Conservation (phyloP, 2,888 invertebrate species). For the Pecten maximus region DNA sequence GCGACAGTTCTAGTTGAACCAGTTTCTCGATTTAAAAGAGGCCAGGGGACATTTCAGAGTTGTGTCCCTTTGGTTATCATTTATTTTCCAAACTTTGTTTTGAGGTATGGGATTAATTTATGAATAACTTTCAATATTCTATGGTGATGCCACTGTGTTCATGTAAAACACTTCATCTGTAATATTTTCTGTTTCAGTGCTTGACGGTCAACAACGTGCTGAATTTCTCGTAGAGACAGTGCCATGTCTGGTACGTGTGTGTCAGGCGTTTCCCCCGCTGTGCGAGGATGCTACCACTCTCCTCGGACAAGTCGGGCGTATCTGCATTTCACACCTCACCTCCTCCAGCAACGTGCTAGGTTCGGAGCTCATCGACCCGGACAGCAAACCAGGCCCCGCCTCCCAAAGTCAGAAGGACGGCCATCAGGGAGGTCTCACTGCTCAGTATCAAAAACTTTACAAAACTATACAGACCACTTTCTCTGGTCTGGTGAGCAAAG, state of each 20-base stretch:
- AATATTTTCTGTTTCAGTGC: slow-evolving; percentile 84
- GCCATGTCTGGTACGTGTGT: slow-evolving; percentile 93
- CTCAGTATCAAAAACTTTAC: slow-evolving; percentile 63
- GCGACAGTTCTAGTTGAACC: too few relatives aligned
- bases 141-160: not conserved
- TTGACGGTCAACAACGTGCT: slow-evolving; percentile 90
- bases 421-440: slow-evolving; percentile 46
- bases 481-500: slow-evolving; percentile 65
- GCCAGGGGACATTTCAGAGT: too few relatives aligned
- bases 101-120: too few relatives aligned
- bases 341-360: slow-evolving; percentile 67
- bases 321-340: slow-evolving; percentile 76
- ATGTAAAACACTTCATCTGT: not conserved
- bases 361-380: slow-evolving; percentile 47
- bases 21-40: too few relatives aligned
- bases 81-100: too few relatives aligned
- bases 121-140: too few relatives aligned
- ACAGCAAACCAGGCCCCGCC: not conserved
- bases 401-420: not conserved
- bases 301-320: slow-evolving; percentile 90
- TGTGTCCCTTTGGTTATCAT: too few relatives aligned
- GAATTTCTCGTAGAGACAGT: slow-evolving; percentile 92
- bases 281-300: slow-evolving; percentile 94
- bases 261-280: slow-evolving; percentile 95
- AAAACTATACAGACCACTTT: slow-evolving; percentile 65